phyloP scores from a whole-genome alignment of 2,888 invertebrate species.

The Deilephila elpenor region DNA sequence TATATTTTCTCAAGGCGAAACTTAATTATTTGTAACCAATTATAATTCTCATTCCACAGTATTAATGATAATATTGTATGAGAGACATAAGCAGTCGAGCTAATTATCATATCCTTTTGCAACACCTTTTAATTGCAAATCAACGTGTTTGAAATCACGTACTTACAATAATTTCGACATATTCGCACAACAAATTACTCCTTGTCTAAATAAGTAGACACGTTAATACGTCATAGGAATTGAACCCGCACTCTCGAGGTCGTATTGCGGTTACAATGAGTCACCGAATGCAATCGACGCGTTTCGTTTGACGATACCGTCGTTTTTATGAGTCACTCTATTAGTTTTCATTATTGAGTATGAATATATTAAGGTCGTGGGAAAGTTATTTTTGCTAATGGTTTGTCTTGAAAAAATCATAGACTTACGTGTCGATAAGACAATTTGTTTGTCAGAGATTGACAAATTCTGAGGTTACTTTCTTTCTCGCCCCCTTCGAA shows the following conservation, averaged over 20 bases:
- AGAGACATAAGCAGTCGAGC: too few species aligned
- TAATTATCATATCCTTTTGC: not conserved
- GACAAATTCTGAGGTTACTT: too few species aligned
- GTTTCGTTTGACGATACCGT: not conserved
- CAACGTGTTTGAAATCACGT: not conserved
- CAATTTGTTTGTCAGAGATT: too few species aligned
- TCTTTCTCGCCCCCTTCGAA: too few species aligned
- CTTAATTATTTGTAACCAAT: too few species aligned
- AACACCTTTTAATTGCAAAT: not conserved
- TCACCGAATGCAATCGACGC: not conserved
- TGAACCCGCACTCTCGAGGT: slow-evolving; percentile 17
- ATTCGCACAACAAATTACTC: not conserved
- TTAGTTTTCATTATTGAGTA: not conserved
- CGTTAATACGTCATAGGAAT: slow-evolving; percentile 5
- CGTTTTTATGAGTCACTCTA: not conserved
- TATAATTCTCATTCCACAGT: too few species aligned
- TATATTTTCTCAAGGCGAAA: too few species aligned
- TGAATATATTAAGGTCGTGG: too few species aligned
- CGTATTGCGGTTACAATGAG: slow-evolving; percentile 1
- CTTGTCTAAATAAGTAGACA: slow-evolving; percentile 15
- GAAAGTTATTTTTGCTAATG: too few species aligned
- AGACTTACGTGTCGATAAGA: too few species aligned
- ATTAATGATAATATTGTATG: too few species aligned
- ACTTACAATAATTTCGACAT: not conserved
- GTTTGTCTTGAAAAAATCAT: too few species aligned